phyloP scores from a whole-genome alignment of 2,888 invertebrate genomes.

The Amorpha juglandis region DNA sequence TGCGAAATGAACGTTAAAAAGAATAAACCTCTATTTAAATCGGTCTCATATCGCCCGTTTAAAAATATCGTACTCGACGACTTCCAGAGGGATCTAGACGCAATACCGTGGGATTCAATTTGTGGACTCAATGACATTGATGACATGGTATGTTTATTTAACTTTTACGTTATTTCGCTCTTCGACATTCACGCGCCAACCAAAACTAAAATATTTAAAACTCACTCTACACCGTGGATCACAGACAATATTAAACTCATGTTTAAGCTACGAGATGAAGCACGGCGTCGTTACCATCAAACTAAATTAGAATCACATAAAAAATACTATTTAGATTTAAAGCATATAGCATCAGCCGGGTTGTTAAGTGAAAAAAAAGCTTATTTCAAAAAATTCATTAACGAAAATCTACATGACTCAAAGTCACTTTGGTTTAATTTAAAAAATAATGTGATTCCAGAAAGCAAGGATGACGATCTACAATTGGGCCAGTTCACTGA shows the following conservation, averaged over 20 bases:
- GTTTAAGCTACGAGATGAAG: constrained; percentile 19
- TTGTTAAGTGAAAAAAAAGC: constrained; percentile 26
- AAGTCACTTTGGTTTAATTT: constrained; percentile 2
- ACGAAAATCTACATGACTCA: not conserved
- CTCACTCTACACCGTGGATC: constrained; percentile 23
- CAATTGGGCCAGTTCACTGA: not conserved
- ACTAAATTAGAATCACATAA: constrained; percentile 19
- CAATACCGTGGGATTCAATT: not conserved
- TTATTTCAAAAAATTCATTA: constrained; percentile 18
- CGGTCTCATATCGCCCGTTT: constrained; percentile 17
- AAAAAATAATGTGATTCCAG: not conserved
- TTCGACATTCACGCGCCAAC: constrained; percentile 27
- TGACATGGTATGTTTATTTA: constrained; percentile 19
- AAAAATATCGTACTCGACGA: not conserved
- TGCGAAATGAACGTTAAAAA: constrained; percentile 13
- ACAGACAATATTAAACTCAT: constrained; percentile 27
- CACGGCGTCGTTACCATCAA: not conserved
- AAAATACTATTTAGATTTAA: constrained; percentile 25
- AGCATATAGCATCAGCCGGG: not conserved
- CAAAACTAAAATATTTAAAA: not conserved
- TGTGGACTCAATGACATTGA: not conserved
- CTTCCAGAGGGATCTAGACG: not conserved
- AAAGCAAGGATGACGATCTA: not conserved
- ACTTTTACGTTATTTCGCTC: not conserved
- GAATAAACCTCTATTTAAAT: not conserved